Base-by-base conservation (phyloP, 1,140 invertebrate species). In the Micrasema longulum region DNA sequence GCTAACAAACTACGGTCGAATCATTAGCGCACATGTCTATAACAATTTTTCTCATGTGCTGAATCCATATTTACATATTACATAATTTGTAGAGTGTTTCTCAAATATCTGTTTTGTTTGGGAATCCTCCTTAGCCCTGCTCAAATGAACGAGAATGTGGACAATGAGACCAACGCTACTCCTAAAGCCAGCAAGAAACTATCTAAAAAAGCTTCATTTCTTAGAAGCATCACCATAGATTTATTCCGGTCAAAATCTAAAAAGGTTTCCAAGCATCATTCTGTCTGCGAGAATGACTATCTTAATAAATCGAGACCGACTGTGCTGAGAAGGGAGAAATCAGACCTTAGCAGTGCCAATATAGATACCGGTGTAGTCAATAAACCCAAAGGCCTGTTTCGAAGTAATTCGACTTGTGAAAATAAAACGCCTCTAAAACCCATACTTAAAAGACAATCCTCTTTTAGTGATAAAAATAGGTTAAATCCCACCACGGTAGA, bases 131-230 rank as follows among this genome's bases (percentile, higher is more conserved):
- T 81, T 82, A 86, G 84, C 79, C 82, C 82, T 72, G 80, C 83
- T 63, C 53, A 22, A 78, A 80, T 82, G 81, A 84, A 83, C 79
- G 83, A 83, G 70, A 84, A 79, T 73, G 74, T 80, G 76, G 83
- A 84, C 78, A 83, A 79, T 66, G 82, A 84, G 77, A 81, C 83
- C 73, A 81, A 82, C 53, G 82, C 82, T 77, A 84, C 83, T 45
- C 83, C 83, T 77, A 85, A 85, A 83, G 81, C 82, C 76, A 84
- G 83, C 82, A 85, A 85, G 83, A 85, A 85, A 82, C 77, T 86
- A 62, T 85, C 83, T 11, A 86, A 85, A 83, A 86, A 84, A 76
- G 82, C 84, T 35, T 86, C 84, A 67, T 86, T 86, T 78, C 83
- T 86, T 69, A 84, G 84, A 80, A 86, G 84, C 77, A 82, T 84